Evolutionary conservation across 2,888 invertebrate species (phyloP), one percentile per base, ranked within the genome.

Genomic region (Entomobrya proxima): DNA sequence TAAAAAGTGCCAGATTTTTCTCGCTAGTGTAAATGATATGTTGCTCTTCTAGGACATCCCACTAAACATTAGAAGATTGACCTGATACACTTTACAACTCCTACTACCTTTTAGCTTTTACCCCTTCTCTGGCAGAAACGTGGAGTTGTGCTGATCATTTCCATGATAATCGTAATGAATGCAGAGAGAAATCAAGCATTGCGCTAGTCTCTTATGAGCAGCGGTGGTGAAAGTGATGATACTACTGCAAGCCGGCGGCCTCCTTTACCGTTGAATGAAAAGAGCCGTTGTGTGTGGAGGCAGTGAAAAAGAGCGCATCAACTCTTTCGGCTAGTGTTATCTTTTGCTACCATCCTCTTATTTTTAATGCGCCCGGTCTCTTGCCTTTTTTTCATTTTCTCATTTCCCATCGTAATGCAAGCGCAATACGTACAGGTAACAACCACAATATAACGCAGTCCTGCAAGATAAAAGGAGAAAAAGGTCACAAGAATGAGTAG

Each of bases 101-200:
- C n/a, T 35, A 64, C 18, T 64, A 35, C 15, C 27, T 58, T 64
- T 64, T 32, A n/a, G 50, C 1, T 21, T 58, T 32, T 27, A 13
- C 0, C 3, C 13, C 7, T 18, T 72, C 44, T 44, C 44, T 2
- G 13, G 47, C 24, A 72, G 21, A 21, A 50, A 30, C 7, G 13
- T 52, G 47, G 52, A 50, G 52, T 47, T n/a, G 15, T 7, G 6
- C 27, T 50, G 74, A 75, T 75, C 50, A 75, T 52, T 75, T 75
- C 32, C 52, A 55, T 52, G 75, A 75, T 75, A 75, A 75, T 75
- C 75, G 37, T 75, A 52, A 75, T 50, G 75, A 75, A 72, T 52
- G 75, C 75, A 52, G 75, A 32, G 75, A 37, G 32, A 21, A 52
- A 55, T 75, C 50, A 21, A 50, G 52, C 52, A 75, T 55, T 75